Conservation (phyloP, 1,140 invertebrate species). For the Acromyrmex echinatior region DNA sequence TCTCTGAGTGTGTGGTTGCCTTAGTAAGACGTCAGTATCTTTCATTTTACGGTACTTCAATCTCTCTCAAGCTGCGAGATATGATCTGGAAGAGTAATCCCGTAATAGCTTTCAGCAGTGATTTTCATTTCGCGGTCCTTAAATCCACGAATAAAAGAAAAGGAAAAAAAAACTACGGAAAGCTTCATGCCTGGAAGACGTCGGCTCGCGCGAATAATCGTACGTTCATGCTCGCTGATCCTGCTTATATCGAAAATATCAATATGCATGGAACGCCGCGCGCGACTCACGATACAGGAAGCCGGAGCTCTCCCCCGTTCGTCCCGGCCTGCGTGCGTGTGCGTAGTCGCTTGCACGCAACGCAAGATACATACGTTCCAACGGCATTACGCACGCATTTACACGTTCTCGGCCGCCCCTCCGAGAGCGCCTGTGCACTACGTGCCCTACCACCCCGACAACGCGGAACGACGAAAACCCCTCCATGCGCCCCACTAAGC, state of each 20-base stretch:
- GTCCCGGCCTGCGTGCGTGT: conserved; percentile 9
- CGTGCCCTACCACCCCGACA: conserved; percentile 36
- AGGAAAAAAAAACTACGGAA: background rate
- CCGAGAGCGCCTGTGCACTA: conserved; percentile 4
- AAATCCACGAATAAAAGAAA: background rate
- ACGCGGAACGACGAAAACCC: conserved; percentile 20
- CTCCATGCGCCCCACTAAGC: conserved; percentile 16
- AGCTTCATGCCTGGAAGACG: background rate
- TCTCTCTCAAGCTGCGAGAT: background rate
- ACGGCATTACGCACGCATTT: conserved; percentile 71
- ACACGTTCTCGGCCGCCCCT: conserved; percentile 65
- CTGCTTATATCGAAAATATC: conserved; percentile 71
- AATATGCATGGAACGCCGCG: conserved; percentile 71
- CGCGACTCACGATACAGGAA: conserved; percentile 73
- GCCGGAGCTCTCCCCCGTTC: conserved; percentile 64
- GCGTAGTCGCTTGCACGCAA: background rate
- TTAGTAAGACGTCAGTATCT: too few relatives aligned
- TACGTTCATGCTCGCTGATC: conserved; percentile 34
- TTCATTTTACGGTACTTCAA: background rate
- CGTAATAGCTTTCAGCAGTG: background rate
- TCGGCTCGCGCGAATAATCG: conserved; percentile 33
- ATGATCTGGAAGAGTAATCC: background rate
- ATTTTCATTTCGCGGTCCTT: background rate
- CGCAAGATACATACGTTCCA: conserved; percentile 45
- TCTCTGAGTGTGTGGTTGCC: too few relatives aligned